These are phyloP conservation scores for Eilema sororculum DNA, from an alignment of 2,888 invertebrate species.

Conservation along the genomic window DNA sequence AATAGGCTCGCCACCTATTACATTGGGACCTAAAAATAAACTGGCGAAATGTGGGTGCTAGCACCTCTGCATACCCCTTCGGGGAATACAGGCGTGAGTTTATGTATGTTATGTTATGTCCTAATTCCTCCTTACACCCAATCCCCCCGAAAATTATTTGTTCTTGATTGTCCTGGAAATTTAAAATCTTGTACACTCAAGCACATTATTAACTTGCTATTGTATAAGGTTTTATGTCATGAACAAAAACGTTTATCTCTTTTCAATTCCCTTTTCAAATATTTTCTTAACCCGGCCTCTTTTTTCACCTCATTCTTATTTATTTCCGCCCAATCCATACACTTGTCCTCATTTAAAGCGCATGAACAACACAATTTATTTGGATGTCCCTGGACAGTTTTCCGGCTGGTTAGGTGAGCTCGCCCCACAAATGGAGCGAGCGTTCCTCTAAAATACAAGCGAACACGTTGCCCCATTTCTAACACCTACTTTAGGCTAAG, in stretches of 20 bases:
- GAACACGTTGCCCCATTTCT: conserved; percentile 45
- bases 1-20: too few species aligned
- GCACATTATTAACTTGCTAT: too few species aligned
- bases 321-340: neutral
- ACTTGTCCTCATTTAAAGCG: neutral
- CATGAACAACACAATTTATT: conserved; percentile 16
- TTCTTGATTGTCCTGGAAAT: too few species aligned
- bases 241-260: neutral
- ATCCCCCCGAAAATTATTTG: too few species aligned
- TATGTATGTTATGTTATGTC: too few species aligned
- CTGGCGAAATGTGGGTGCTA: too few species aligned
- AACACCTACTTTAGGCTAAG: conserved; percentile 24
- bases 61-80: too few species aligned
- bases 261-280: neutral
- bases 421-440: conserved; percentile 39
- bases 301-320: neutral
- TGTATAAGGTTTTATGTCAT: too few species aligned
- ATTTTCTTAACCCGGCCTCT: neutral
- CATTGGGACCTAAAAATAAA: too few species aligned
- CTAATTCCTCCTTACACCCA: too few species aligned
- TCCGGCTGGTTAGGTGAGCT: conserved; percentile 25
- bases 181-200: too few species aligned
- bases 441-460: conserved; percentile 45
- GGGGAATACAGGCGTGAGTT: too few species aligned
- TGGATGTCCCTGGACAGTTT: conserved; percentile 22